These are phyloP conservation scores for Sipha maydis DNA, from an alignment of 2,888 invertebrate species.

Conservation along the genomic window DNA sequence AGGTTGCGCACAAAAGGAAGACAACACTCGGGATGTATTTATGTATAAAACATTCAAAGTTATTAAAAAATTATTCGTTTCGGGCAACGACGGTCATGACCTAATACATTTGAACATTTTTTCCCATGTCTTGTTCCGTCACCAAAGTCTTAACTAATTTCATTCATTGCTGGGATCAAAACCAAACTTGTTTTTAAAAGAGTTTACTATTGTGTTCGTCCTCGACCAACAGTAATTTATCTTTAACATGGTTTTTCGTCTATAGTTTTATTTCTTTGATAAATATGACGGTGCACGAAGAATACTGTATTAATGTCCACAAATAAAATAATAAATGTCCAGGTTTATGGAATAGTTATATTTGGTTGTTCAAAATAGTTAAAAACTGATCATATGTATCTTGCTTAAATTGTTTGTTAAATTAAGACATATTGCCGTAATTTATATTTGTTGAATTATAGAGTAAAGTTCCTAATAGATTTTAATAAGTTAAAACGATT, in stretches of 20 bases:
- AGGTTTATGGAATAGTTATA: conserved; percentile 7
- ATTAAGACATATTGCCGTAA: neutral
- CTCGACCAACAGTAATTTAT: conserved; percentile 2
- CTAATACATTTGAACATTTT: conserved; percentile 37
- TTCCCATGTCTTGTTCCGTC: conserved; percentile 18
- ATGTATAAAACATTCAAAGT: conserved; percentile 41
- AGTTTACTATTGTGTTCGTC: conserved; percentile 20
- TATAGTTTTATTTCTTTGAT: neutral
- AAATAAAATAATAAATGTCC: neutral
- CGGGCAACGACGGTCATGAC: conserved; percentile 52
- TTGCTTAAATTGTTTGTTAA: neutral
- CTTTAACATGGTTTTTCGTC: neutral
- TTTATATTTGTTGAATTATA: conserved; percentile 41
- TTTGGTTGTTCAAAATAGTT: neutral
- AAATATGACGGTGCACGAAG: conserved; percentile 7
- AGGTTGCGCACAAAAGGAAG: conserved; percentile 44
- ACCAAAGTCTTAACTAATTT: conserved; percentile 45
- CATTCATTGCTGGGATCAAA: conserved; percentile 52
- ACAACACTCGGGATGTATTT: conserved; percentile 31
- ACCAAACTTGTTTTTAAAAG: conserved; percentile 47
- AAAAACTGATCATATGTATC: neutral
- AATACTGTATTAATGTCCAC: conserved; percentile 18
- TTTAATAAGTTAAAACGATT: conserved; percentile 40
- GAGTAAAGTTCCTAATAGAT: conserved; percentile 20
- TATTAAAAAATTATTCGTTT: conserved; percentile 59